These are phyloP conservation scores for Acronicta alni DNA, from an alignment of 2,888 invertebrate species.

Conservation along the genomic window DNA sequence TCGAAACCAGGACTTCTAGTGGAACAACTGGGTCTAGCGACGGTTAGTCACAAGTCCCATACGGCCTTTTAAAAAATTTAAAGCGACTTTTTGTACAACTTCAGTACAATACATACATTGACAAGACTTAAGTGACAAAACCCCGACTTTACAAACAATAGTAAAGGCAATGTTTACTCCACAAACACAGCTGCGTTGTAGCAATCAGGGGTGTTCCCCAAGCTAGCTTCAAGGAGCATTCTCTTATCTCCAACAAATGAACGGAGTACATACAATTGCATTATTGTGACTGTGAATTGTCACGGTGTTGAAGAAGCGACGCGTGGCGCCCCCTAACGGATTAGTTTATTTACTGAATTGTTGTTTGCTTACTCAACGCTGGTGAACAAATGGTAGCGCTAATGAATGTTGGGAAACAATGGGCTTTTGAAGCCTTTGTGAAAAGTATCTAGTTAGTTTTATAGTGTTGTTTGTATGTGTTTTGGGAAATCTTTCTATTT, in stretches of 20 bases:
- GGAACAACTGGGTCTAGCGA: too few relatives aligned
- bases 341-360: slow-evolving; percentile 46
- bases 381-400: slow-evolving; percentile 30
- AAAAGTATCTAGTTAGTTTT: slow-evolving; percentile 8
- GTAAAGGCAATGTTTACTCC: slow-evolving; percentile 38
- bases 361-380: slow-evolving; percentile 34
- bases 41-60: too few relatives aligned
- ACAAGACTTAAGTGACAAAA: slow-evolving; percentile 20
- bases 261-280: slow-evolving; percentile 33
- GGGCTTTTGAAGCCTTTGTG: slow-evolving; percentile 22
- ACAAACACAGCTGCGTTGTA: slow-evolving; percentile 30
- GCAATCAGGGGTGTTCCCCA: slow-evolving; percentile 47
- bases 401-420: slow-evolving; percentile 35
- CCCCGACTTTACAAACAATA: slow-evolving; percentile 26
- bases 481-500: background rate
- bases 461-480: slow-evolving; percentile 12
- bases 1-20: too few relatives aligned
- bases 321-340: slow-evolving; percentile 24
- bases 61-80: too few relatives aligned
- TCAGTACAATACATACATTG: background rate
- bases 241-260: slow-evolving; percentile 40
- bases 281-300: slow-evolving; percentile 29
- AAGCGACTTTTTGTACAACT: background rate
- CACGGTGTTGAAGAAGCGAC: slow-evolving; percentile 35
- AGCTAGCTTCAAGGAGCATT: slow-evolving; percentile 23